phyloP scores from a whole-genome alignment of 37 sponge, comb jelly and placozoan genomes.

The Chondrilla cf. caribensis region DNA sequence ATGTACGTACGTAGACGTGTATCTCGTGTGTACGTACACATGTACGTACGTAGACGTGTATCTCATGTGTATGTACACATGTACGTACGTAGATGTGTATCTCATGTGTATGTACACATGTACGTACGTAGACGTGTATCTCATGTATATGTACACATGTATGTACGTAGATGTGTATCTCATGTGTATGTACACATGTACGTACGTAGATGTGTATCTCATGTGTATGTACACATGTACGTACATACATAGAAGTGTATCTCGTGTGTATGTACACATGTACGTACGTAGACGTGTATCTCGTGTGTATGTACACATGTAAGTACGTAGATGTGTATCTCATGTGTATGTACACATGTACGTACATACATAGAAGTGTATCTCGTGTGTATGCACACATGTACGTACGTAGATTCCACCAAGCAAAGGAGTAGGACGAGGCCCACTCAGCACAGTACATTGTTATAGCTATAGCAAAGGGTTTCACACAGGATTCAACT shows the following conservation, averaged over 20 bases:
- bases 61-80: not conserved
- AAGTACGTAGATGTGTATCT: too few species aligned
- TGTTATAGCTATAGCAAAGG: too few species aligned
- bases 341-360: too few species aligned
- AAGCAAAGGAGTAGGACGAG: too few species aligned
- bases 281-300: too few species aligned
- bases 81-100: not conserved
- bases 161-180: not conserved
- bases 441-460: too few species aligned
- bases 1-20: not conserved
- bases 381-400: too few species aligned
- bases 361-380: too few species aligned
- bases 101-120: not conserved
- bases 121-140: conserved; percentile 1
- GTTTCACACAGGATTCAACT: too few species aligned
- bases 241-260: not conserved
- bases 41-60: not conserved
- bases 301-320: too few species aligned
- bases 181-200: not conserved
- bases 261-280: too few species aligned
- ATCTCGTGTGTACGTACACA: not conserved
- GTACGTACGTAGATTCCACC: too few species aligned
- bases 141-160: not conserved
- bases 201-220: not conserved
- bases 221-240: not conserved